A percentile compares a stretch with the other conserved stretches of the same genome.
phyloP scores from a whole-genome alignment of 92 coral and sea anemone genomes.

The Parazoanthus darwini region DNA sequence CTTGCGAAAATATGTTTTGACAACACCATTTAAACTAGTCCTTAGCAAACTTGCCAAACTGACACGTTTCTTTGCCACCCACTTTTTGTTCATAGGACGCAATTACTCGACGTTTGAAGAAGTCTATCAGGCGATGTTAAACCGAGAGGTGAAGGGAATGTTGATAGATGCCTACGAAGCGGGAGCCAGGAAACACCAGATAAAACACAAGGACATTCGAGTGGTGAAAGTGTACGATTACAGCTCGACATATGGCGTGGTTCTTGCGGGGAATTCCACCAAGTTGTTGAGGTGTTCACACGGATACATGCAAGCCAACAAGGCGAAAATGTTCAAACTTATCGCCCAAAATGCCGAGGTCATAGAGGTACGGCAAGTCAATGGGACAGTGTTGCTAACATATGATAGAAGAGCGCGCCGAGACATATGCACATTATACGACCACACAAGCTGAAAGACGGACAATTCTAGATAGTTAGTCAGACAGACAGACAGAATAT shows the following conservation, averaged over 20 bases:
- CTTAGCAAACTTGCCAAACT: no score
- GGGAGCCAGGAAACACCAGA: constrained; percentile 37
- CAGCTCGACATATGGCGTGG: constrained; percentile 42
- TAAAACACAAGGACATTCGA: constrained; percentile 15
- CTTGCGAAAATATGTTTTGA: no score
- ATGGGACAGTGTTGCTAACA: no score
- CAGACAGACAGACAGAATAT: not conserved
- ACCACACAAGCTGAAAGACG: not conserved
- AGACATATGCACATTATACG: not conserved
- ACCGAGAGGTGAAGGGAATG: constrained; percentile 36
- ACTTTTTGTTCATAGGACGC: not conserved
- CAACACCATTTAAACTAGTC: no score
- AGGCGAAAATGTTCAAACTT: constrained; percentile 32
- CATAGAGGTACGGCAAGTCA: constrained; percentile 5
- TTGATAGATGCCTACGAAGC: constrained; percentile 39
- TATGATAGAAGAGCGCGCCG: not conserved
- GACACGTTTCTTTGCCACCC: no score
- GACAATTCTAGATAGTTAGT: no score
- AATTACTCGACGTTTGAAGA: constrained; percentile 41
- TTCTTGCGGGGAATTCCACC: constrained; percentile 37
- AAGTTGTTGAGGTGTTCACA: constrained; percentile 36
- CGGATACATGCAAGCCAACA: constrained; percentile 43
- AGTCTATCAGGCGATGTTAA: constrained; percentile 29
- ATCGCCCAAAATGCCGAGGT: constrained; percentile 10
- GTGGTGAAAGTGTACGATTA: constrained; percentile 44